phyloP scores from a whole-genome alignment of 1,140 invertebrate species.

The Dolichoris vasculosae region DNA sequence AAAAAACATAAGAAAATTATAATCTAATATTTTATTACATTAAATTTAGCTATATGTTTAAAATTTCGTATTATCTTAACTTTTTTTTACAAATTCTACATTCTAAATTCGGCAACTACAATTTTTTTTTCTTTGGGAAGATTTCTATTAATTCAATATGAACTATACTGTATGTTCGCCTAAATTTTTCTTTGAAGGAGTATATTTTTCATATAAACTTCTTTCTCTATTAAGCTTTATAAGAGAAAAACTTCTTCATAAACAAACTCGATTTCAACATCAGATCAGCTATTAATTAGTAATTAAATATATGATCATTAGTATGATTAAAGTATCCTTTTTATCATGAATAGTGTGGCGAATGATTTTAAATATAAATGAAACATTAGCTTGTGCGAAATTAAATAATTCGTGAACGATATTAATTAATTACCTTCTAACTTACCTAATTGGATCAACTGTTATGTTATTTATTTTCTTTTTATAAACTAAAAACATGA shows the following conservation, averaged over 20 bases:
- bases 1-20: constrained; percentile 30
- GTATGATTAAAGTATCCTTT: not conserved
- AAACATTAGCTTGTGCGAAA: not conserved
- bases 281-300: constrained; percentile 30
- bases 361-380: constrained; percentile 37
- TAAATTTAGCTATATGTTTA: constrained; percentile 25
- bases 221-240: constrained; percentile 17
- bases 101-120: constrained; percentile 51
- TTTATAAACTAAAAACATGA: not conserved
- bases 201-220: constrained; percentile 25
- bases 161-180: constrained; percentile 44
- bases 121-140: constrained; percentile 26
- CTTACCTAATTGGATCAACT: not conserved
- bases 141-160: constrained; percentile 40
- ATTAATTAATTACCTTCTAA: constrained; percentile 29
- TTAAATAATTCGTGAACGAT: constrained; percentile 13
- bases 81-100: constrained; percentile 43
- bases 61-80: constrained; percentile 21
- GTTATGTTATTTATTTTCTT: not conserved
- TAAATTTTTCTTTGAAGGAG: constrained; percentile 25
- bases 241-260: constrained; percentile 54
- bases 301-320: not conserved
- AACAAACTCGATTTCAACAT: constrained; percentile 47
- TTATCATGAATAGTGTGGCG: not conserved
- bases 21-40: constrained; percentile 30